Evolutionary conservation across 2,113 vertebrate genomes (phyloP), one percentile per base, ranked within the genome.

Genomic region (Microtus ochrogaster): DNA sequence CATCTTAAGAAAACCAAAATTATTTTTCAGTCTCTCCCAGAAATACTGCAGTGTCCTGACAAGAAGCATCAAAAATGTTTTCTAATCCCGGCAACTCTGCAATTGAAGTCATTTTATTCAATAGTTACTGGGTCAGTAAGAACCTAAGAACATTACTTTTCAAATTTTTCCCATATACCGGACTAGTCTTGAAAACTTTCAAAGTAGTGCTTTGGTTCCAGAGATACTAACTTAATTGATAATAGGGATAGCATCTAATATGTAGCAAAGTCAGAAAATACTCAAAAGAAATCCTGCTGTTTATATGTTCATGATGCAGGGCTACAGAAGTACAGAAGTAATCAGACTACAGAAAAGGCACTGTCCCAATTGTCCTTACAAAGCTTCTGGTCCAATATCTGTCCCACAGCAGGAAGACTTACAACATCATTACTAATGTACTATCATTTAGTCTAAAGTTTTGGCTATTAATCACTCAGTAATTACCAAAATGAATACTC

Each of bases 141-240:
- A 41, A 96, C 39, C 89, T 55, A 94, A 93, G 55, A 85, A 66
- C 28, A 63, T 41, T 39, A 39, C 36, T 24, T 83, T 83, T 41
- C n/a, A 83, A 82, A 2, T 39, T 61, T 24, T 79, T 30, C 1
- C 94, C 22, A 91, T 26, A 92, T 61, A 81, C 5, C 68, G 10
- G 30, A 95, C 68, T 79, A 33, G 84, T 85, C 13, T 88, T 33
- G 47, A n/a, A 93, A 95, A 92, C 33, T 91, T n/a, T 74, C 92
- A 86, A 87, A 94, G 63, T 49, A 7, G 24, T 65, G 36, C 11
- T 11, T 77, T 94, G 19, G 36, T 96, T 39, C 24, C 70, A 95
- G 72, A 92, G 55, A 84, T 82, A 95, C 76, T 90, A 96, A 95
- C 77, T 85, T 92, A 79, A 88, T n/a, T 92, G 84, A 83, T 47